Percentiles rank a stretch among this genome's conserved stretches.
These are phyloP conservation scores for Tridacna crocea DNA, from an alignment of 2,888 invertebrate species.

Conservation along the genomic window DNA sequence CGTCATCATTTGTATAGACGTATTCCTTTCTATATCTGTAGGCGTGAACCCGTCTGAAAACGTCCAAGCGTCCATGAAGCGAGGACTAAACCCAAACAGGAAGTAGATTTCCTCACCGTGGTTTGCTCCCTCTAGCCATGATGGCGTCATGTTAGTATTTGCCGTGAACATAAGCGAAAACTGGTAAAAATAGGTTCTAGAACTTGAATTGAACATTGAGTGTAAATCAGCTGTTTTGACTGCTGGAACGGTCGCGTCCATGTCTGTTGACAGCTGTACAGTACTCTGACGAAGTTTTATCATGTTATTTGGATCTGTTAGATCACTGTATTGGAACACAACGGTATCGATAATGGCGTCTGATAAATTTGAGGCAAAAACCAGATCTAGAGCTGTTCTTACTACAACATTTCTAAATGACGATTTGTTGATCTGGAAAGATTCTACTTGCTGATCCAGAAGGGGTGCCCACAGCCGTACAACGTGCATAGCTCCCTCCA, in stretches of 20 bases:
- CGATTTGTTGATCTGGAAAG: conserved; percentile 29
- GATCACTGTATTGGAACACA: conserved; percentile 49
- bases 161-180: conserved; percentile 41
- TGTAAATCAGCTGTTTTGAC: conserved; percentile 48
- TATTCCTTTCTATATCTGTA: conserved; percentile 21
- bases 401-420: conserved; percentile 37
- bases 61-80: conserved; percentile 31
- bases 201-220: neutral
- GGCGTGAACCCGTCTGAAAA: conserved; percentile 29
- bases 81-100: conserved; percentile 49
- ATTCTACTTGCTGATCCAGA: conserved; percentile 29
- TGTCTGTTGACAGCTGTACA: conserved; percentile 46
- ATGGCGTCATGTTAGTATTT: conserved; percentile 27
- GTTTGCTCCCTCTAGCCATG: conserved; percentile 48
- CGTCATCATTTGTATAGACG: conserved; percentile 29
- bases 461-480: conserved; percentile 42
- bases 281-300: conserved; percentile 28
- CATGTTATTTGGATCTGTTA: conserved; percentile 32
- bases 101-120: conserved; percentile 47
- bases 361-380: conserved; percentile 33
- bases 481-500: conserved; percentile 49
- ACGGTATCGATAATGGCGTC: conserved; percentile 34
- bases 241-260: conserved; percentile 46
- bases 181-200: conserved; percentile 48
- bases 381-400: conserved; percentile 37